Evolutionary conservation across 2,888 invertebrate genomes (phyloP).

Genomic region (Baccha elongata): DNA sequence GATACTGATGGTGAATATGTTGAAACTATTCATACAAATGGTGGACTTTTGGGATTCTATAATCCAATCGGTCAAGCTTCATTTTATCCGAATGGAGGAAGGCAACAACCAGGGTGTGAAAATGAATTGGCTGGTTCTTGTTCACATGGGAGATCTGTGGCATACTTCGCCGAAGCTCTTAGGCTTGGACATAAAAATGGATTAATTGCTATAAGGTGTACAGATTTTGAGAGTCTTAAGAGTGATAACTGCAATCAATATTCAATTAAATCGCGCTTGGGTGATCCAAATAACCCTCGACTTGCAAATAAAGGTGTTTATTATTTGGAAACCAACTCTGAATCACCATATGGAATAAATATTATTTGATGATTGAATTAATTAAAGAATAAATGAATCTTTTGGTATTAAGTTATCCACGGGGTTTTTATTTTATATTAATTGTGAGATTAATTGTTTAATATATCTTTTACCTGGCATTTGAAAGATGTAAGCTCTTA

Average conservation of each 20-base stretch:
- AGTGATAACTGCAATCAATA: not conserved
- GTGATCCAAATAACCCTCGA: slow-evolving; percentile 29
- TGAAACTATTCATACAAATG: slow-evolving; percentile 75
- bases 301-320: slow-evolving; percentile 36
- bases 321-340: slow-evolving; percentile 24
- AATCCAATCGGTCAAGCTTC: slow-evolving; percentile 79
- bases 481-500: too few relatives aligned
- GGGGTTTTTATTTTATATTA: not conserved
- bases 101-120: slow-evolving; percentile 83
- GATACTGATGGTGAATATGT: slow-evolving; percentile 72
- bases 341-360: slow-evolving; percentile 8
- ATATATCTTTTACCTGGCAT: too few relatives aligned
- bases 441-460: too few relatives aligned
- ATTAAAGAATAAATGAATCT: slow-evolving; percentile 21
- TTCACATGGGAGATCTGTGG: slow-evolving; percentile 79
- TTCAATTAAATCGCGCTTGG: slow-evolving; percentile 3
- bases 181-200: slow-evolving; percentile 7
- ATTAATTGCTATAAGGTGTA: slow-evolving; percentile 27
- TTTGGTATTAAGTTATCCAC: not conserved
- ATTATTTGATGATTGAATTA: not conserved
- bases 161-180: slow-evolving; percentile 81
- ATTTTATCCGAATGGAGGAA: slow-evolving; percentile 83
- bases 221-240: slow-evolving; percentile 31
- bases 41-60: slow-evolving; percentile 68
- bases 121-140: slow-evolving; percentile 78